Base-by-base conservation (phyloP, 2,113 vertebrate genomes). In the Lipophrys pholis region DNA sequence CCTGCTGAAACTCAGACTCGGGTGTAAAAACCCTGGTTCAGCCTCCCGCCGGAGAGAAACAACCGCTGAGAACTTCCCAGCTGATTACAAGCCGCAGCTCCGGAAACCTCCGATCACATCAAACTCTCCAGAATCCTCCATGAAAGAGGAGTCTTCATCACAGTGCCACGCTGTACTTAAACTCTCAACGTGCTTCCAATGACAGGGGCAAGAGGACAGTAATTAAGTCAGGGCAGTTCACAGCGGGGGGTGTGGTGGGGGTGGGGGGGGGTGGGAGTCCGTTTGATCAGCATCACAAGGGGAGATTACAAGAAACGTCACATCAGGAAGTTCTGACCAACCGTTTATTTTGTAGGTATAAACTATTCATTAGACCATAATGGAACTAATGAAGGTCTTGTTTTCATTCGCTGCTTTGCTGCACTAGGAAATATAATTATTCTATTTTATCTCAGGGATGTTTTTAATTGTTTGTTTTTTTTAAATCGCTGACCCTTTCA, bases 91-190 rank as follows among this genome's bases (percentile, higher is more conserved):
- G 17, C 70, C 35, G 66, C 57, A 49, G 46, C 54, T 67, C 65
- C 8, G 6, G 41, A 83, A 87, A 80, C 68, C 51, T 73, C 54
- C 79, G 93, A 95, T 96, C 94, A 95, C 94, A 94, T 87, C 90
- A 88, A 72, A 54, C 54, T 8, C 84, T 87, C 80, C 38, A 90
- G 91, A 7, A 91, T 92, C 88, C 81, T 77, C 82, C 91, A 94
- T 94, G 93, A 94, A 93, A 95, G 11, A 82, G 83, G 88, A 82
- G 72, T 92, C 93, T 92, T 92, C 83, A 90, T 84, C 93, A 91
- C 89, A 90, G 92, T 88, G 95, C 90, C 93, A 92, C 89, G 87
- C 93, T 91, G 88, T 90, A 89, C 93, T 94, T 56, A 94, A 94
- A 71, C 8, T 84, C 89, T 89, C 14, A 87, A 88, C 89, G 84